These are phyloP conservation scores for Oncorhynchus mykiss DNA, from an alignment of 2,113 vertebrate genomes.

Conservation along the genomic window DNA sequence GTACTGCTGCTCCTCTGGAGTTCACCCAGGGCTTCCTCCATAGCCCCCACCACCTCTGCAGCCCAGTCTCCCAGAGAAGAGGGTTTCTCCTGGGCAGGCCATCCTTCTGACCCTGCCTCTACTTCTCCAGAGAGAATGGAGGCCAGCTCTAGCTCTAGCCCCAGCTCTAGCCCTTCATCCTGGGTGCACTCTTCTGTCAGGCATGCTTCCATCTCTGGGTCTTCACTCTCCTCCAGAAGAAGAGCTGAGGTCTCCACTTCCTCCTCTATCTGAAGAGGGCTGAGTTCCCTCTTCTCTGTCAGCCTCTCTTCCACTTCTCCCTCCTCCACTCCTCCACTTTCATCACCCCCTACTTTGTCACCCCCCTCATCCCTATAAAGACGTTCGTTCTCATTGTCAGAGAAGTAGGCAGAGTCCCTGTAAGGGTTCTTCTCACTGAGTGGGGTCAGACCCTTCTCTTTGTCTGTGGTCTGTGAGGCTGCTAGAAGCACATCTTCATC, in stretches of 20 bases:
- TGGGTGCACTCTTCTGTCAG: conserved; percentile 24
- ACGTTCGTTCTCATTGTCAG: conserved; percentile 84
- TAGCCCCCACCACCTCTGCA: conserved; percentile 70
- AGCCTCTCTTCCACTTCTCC: not conserved
- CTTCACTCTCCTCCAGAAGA: conserved; percentile 1
- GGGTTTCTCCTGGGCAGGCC: conserved; percentile 64
- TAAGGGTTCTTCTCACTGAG: conserved; percentile 83
- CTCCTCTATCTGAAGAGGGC: conserved; percentile 34
- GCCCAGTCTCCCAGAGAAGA: conserved; percentile 69
- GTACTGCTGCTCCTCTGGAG: conserved; percentile 45
- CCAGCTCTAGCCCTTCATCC: conserved; percentile 25
- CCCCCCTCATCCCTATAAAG: conserved; percentile 52
- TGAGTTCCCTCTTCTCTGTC: conserved; percentile 20
- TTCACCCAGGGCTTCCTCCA: conserved; percentile 67
- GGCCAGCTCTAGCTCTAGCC: conserved; percentile 31
- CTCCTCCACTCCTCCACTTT: conserved; percentile 18
- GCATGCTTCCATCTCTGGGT: conserved; percentile 15
- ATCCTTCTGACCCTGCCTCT: conserved; percentile 56
- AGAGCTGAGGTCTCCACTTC: conserved; percentile 23
- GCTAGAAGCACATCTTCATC: conserved; percentile 31
- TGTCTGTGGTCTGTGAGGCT: conserved; percentile 56
- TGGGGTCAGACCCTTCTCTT: conserved; percentile 55
- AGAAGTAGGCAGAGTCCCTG: conserved; percentile 96
- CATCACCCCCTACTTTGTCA: conserved; percentile 4
- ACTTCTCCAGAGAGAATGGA: not conserved